Conservation (phyloP, 2,113 vertebrate species). For the Oceanites oceanicus region DNA sequence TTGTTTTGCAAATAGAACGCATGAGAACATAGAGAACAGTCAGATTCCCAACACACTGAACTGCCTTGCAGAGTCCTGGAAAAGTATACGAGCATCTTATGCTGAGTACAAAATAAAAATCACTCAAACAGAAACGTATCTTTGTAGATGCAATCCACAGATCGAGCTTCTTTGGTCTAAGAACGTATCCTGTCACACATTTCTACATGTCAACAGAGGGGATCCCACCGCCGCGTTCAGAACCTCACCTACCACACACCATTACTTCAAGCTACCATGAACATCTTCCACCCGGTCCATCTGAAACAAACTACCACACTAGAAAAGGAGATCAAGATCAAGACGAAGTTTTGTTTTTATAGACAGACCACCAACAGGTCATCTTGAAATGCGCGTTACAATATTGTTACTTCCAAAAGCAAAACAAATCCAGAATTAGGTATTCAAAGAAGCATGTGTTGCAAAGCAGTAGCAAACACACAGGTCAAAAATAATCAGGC, state of each 20-base stretch:
- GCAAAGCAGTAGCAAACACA: not conserved
- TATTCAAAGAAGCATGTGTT: not conserved
- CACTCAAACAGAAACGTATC: not conserved
- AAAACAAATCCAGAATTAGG: not conserved
- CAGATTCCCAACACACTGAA: not conserved
- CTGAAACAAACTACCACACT: accelerated
- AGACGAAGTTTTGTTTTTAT: not conserved
- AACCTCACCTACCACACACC: not conserved
- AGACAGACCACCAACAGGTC: not conserved
- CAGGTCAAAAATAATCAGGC: not conserved
- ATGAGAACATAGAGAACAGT: accelerated
- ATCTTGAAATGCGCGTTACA: accelerated
- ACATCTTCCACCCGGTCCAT: not conserved
- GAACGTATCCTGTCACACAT: not conserved
- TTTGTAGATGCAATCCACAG: not conserved
- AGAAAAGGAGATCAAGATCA: not conserved
- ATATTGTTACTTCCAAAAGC: not conserved
- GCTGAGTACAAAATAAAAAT: not conserved
- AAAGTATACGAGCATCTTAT: accelerated
- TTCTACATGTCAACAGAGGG: not conserved
- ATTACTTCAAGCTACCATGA: not conserved
- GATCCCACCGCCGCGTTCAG: not conserved
- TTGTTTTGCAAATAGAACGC: not conserved
- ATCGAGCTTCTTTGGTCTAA: not conserved
- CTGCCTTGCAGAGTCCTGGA: not conserved